Conservation (phyloP, 2,888 invertebrate genomes). For the Drosophila ustulata region DNA sequence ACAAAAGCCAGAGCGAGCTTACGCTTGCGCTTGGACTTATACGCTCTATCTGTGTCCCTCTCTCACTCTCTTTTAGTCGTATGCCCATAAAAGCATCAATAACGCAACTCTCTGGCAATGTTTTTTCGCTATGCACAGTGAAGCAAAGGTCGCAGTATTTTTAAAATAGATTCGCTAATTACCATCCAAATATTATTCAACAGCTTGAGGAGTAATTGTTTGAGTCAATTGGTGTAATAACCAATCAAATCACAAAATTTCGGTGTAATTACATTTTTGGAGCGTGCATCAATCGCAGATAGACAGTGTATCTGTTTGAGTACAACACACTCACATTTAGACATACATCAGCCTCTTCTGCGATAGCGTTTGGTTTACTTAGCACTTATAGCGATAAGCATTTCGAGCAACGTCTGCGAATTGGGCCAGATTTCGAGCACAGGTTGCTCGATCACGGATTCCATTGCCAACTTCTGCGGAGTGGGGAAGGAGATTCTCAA, state of each 20-base stretch:
- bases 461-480: not conserved
- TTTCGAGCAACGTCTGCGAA: slow-evolving; percentile 51
- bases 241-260: not conserved
- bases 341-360: slow-evolving; percentile 1
- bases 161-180: slow-evolving; percentile 2
- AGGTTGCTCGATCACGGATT: slow-evolving; percentile 28
- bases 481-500: not conserved
- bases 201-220: not conserved
- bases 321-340: not conserved
- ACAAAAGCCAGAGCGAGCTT: slow-evolving; percentile 19
- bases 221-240: slow-evolving; percentile 32
- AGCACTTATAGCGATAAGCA: slow-evolving; percentile 67
- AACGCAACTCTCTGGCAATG: slow-evolving; percentile 28
- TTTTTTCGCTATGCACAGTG: slow-evolving; percentile 38
- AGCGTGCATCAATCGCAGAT: not conserved
- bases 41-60: not conserved
- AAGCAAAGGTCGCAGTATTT: slow-evolving; percentile 7
- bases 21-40: slow-evolving; percentile 4
- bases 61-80: not conserved
- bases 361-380: slow-evolving; percentile 60
- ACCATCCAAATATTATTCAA: not conserved
- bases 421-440: slow-evolving; percentile 57
- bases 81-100: slow-evolving; percentile 11
- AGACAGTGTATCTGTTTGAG: slow-evolving; percentile 8
- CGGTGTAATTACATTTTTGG: slow-evolving; percentile 35